Percentiles rank a stretch among this genome's conserved stretches.
phyloP scores from a whole-genome alignment of 2,888 invertebrate species.

The Ptychoptera contaminata region DNA sequence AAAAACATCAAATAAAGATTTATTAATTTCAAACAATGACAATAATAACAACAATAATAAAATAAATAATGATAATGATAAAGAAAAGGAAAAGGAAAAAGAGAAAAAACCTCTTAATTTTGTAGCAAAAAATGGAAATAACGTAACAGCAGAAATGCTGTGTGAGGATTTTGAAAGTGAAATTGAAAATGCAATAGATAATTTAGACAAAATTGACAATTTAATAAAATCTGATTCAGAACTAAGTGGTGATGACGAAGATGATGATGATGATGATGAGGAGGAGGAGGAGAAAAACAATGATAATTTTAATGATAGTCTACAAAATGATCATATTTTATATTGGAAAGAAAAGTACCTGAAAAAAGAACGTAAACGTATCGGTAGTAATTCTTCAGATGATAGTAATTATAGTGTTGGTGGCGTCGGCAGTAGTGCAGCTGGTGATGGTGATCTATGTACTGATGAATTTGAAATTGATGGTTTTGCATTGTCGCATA shows the following conservation, averaged over 20 bases:
- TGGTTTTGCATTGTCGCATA: too few relatives aligned
- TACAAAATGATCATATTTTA: background rate
- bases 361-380: too few relatives aligned
- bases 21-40: background rate
- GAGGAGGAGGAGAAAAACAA: too few relatives aligned
- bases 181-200: constrained; percentile 28
- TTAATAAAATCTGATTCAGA: constrained; percentile 6
- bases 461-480: too few relatives aligned
- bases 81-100: background rate
- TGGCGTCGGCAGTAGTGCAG: background rate
- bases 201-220: constrained; percentile 18
- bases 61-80: background rate
- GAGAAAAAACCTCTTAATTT: background rate
- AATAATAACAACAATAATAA: background rate
- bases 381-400: too few relatives aligned
- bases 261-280: background rate
- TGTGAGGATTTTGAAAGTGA: constrained; percentile 23
- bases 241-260: background rate
- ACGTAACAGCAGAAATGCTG: constrained; percentile 4
- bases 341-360: too few relatives aligned
- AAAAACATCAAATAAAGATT: background rate
- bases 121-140: constrained; percentile 2
- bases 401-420: too few relatives aligned
- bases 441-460: background rate
- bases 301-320: background rate